phyloP scores from a whole-genome alignment of 2,797 vertebrate genomes.

The Discoglossus pictus region DNA sequence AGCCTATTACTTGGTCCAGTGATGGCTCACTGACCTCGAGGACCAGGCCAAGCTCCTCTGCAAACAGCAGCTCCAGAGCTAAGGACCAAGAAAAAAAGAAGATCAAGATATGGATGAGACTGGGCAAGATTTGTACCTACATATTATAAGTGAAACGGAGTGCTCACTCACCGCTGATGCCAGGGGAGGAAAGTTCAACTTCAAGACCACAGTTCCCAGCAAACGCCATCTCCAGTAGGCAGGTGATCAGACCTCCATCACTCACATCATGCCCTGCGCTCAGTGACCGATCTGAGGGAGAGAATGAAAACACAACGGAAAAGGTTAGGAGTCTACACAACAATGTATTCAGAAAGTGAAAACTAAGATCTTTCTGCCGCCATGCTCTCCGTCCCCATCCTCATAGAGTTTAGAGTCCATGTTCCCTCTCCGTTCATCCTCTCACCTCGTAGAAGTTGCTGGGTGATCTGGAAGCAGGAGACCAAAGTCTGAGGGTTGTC shows the following conservation, averaged over 20 bases:
- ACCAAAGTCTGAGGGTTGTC: constrained; percentile 73
- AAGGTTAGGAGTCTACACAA: no score
- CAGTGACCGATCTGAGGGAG: constrained; percentile 70
- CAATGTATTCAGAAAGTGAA: no score
- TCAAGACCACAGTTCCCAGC: constrained; percentile 87
- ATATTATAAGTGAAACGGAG: neutral
- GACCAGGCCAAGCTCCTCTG: constrained; percentile 86
- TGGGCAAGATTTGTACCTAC: neutral
- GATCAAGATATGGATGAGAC: neutral
- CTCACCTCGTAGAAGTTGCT: constrained; percentile 78
- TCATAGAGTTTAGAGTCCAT: no score
- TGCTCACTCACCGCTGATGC: constrained; percentile 55
- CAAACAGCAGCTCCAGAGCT: constrained; percentile 84
- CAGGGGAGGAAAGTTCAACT: constrained; percentile 64
- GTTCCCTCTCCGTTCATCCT: neutral
- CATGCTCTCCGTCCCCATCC: no score
- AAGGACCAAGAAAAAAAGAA: neutral
- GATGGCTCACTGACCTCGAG: constrained; percentile 75
- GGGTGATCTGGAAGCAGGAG: constrained; percentile 80
- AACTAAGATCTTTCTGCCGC: no score
- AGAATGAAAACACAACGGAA: neutral
- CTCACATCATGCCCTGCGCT: constrained; percentile 90
- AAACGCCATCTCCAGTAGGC: constrained; percentile 90
- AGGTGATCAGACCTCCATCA: constrained; percentile 86
- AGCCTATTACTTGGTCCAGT: constrained; percentile 53